Evolutionary conservation across 2,888 invertebrate species (phyloP).

Genomic region (Lordiphosa fenestrarum): DNA sequence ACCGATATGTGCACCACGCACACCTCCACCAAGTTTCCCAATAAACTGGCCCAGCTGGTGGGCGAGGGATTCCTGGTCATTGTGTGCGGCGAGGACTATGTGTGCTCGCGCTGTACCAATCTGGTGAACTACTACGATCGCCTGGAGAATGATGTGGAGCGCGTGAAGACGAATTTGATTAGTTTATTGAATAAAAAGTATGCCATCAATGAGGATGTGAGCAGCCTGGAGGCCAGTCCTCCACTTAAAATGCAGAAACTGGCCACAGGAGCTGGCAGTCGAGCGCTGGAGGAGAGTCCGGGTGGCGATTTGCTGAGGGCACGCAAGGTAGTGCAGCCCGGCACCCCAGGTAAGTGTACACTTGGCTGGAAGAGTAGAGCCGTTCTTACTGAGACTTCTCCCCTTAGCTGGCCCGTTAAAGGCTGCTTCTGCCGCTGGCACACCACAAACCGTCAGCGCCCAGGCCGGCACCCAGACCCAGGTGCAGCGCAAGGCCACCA

Average conservation of each 20-base stretch:
- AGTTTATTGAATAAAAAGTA: conserved; percentile 80
- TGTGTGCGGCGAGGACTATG: conserved; percentile 80
- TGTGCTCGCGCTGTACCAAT: conserved; percentile 80
- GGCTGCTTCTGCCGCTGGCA: conserved; percentile 55
- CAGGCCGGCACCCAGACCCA: conserved; percentile 62
- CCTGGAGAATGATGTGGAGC: conserved; percentile 80
- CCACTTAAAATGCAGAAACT: conserved; percentile 80
- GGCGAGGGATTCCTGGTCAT: conserved; percentile 81
- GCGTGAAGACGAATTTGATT: conserved; percentile 79
- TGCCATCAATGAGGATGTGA: conserved; percentile 77
- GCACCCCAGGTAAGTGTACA: conserved; percentile 59
- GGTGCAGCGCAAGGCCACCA: conserved; percentile 77
- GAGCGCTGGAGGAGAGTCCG: conserved; percentile 55
- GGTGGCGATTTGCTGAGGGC: conserved; percentile 51
- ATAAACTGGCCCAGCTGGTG: conserved; percentile 81
- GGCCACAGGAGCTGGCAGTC: conserved; percentile 66
- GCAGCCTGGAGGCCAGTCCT: conserved; percentile 59
- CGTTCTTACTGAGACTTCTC: neutral
- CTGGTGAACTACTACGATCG: conserved; percentile 81
- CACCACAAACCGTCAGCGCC: conserved; percentile 35
- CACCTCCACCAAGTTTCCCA: conserved; percentile 80
- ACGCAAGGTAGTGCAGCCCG: conserved; percentile 66
- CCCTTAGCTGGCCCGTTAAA: conserved; percentile 65
- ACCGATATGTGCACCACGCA: conserved; percentile 79
- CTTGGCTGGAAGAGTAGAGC: no score